These are phyloP conservation scores for Doris montereyensis DNA, from an alignment of 2,888 invertebrate genomes.

Conservation along the genomic window DNA sequence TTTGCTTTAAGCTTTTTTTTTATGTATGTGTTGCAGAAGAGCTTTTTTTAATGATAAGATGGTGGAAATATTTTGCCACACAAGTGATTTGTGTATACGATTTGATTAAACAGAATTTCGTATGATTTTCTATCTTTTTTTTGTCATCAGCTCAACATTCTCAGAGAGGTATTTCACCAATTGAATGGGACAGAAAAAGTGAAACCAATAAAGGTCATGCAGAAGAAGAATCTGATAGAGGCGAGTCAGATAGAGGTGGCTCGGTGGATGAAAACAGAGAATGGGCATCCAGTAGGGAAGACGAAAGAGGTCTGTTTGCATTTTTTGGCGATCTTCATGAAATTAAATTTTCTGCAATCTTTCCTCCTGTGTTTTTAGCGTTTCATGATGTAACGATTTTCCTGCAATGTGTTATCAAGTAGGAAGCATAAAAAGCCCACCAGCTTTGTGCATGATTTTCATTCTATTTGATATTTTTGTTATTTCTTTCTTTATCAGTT, in stretches of 20 bases:
- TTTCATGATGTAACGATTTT: too few relatives aligned
- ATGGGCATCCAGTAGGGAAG: conserved; percentile 46
- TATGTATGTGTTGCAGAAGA: conserved; percentile 5
- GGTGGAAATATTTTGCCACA: too few relatives aligned
- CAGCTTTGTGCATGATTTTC: too few relatives aligned
- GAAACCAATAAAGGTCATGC: conserved; percentile 54
- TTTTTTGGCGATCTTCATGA: conserved; percentile 18
- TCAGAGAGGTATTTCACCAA: conserved; percentile 61
- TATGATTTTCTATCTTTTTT: too few relatives aligned
- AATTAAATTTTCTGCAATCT: not conserved
- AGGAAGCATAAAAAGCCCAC: too few relatives aligned
- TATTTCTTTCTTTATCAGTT: too few relatives aligned
- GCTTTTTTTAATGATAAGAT: too few relatives aligned
- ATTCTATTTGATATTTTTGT: too few relatives aligned
- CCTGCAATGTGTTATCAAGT: too few relatives aligned
- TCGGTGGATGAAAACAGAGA: conserved; percentile 44
- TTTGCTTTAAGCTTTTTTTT: not conserved
- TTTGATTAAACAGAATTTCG: too few relatives aligned
- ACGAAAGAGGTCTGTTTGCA: conserved; percentile 42
- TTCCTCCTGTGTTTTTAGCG: not conserved
- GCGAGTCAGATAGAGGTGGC: conserved; percentile 47
- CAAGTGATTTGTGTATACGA: too few relatives aligned
- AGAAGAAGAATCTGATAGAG: conserved; percentile 44
- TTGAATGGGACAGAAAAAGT: conserved; percentile 66
- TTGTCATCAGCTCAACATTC: conserved; percentile 2